Base-by-base conservation (phyloP, 2,888 invertebrate species). In the Melinaea marsaeus region DNA sequence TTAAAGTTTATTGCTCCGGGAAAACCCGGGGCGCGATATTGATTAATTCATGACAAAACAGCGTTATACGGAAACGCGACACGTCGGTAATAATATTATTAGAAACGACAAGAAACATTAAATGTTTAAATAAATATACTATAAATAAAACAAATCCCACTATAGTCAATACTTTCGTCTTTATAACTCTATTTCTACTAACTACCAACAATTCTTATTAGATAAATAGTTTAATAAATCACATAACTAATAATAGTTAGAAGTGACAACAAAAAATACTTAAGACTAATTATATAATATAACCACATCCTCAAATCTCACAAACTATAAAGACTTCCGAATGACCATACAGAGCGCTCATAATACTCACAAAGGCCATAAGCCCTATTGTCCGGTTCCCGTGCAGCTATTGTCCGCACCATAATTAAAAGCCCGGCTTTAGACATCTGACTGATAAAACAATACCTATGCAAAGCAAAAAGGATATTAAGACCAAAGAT, bases 11-110 rank as follows among this genome's bases (percentile, higher is more conserved):
- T 65, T 65, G 71, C 64, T 66, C 67, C 62, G 71, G 72, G 71
- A 63, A 73, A 73, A 71, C 72, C 72, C 69, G 61, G 64, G 68
- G 60, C 62, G 63, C 58, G 55, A 63, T 73, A 73, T 73, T 69
- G 73, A 73, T 73, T 71, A 62, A 67, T 65, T 68, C 67, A 64
- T 64, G 61, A 61, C 55, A 58, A 58, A 59, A 62, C 60, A 48
- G 55, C 47, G 42, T 42, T 55, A 22, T 11, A 22, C 35, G 37
- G 22, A 13, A 32, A 22, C 47, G 37, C 56, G 47, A n/a, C 48
- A 57, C 33, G 42, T 51, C 33, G 32, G 51, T 2, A 2, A 51
- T 48, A 13, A 48, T 11, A 51, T 32, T 51, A 51, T 51, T 51
- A 32, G 42, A 42, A 42, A 42, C 42, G 3, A 42, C 42, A 9